phyloP scores from a whole-genome alignment of 1,140 invertebrate species.

The Mylabris phalerata region DNA sequence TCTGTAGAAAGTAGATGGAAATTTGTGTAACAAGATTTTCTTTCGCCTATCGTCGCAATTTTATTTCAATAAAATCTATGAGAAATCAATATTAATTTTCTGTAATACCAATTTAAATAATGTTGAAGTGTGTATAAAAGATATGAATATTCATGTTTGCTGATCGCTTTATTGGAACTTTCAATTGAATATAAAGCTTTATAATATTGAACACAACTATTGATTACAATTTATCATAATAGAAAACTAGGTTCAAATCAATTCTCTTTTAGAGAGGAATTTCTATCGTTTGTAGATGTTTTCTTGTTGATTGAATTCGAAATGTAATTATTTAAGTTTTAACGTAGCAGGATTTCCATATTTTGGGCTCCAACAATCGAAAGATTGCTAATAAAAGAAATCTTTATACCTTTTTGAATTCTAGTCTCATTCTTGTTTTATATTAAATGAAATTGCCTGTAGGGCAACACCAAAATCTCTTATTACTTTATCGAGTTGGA shows the following conservation, averaged over 20 bases:
- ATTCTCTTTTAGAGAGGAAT: too few relatives aligned
- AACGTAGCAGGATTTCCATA: neutral
- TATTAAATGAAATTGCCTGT: too few relatives aligned
- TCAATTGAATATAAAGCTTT: constrained; percentile 8
- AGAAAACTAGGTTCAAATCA: too few relatives aligned
- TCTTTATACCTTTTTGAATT: too few relatives aligned
- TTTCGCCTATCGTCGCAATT: neutral
- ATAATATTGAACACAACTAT: constrained; percentile 7
- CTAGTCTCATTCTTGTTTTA: too few relatives aligned
- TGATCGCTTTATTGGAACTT: constrained; percentile 10
- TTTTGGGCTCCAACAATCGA: too few relatives aligned
- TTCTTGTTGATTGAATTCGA: constrained; percentile 9
- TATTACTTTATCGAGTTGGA: too few relatives aligned
- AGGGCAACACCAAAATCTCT: too few relatives aligned
- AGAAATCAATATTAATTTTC: constrained; percentile 15
- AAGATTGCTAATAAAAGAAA: too few relatives aligned
- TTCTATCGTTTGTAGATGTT: neutral
- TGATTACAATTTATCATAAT: too few relatives aligned
- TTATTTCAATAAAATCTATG: constrained; percentile 6
- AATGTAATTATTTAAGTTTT: constrained; percentile 20
- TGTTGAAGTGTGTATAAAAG: constrained; percentile 1
- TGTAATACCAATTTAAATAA: constrained; percentile 13
- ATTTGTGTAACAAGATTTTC: neutral
- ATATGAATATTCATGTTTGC: constrained; percentile 10
- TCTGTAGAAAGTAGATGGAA: neutral